Conservation (phyloP, 1,140 invertebrate genomes). For the Tribolium castaneum region DNA sequence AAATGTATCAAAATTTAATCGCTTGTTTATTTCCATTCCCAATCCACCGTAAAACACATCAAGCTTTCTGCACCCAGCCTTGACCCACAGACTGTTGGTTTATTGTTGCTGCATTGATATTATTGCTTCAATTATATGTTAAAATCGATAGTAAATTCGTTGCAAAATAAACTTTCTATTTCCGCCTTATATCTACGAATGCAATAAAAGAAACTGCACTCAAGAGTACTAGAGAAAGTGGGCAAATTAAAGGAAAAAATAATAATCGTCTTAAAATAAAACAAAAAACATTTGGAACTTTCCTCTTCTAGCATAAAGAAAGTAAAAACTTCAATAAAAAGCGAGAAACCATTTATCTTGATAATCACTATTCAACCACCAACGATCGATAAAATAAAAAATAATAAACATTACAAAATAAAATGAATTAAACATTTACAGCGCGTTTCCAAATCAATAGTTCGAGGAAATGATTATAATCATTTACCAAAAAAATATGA, state of each 20-base stretch:
- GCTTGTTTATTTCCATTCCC: neutral
- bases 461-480: too few relatives aligned
- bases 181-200: neutral
- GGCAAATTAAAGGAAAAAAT: neutral
- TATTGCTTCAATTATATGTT: neutral
- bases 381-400: too few relatives aligned
- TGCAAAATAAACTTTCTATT: neutral
- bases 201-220: neutral
- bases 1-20: conserved; percentile 46
- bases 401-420: too few relatives aligned
- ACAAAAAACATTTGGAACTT: neutral
- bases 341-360: too few relatives aligned
- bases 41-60: neutral
- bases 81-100: neutral
- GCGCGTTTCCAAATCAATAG: too few relatives aligned
- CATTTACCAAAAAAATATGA: too few relatives aligned
- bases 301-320: too few relatives aligned
- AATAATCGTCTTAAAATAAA: neutral
- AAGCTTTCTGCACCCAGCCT: neutral
- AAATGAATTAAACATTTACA: too few relatives aligned
- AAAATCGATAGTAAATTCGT: neutral
- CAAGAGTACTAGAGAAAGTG: neutral
- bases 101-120: neutral
- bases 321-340: too few relatives aligned
- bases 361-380: too few relatives aligned